Percentiles rank a stretch among this genome's conserved stretches.
phyloP scores from a whole-genome alignment of 2,113 vertebrate species.

The Orcinus orca region DNA sequence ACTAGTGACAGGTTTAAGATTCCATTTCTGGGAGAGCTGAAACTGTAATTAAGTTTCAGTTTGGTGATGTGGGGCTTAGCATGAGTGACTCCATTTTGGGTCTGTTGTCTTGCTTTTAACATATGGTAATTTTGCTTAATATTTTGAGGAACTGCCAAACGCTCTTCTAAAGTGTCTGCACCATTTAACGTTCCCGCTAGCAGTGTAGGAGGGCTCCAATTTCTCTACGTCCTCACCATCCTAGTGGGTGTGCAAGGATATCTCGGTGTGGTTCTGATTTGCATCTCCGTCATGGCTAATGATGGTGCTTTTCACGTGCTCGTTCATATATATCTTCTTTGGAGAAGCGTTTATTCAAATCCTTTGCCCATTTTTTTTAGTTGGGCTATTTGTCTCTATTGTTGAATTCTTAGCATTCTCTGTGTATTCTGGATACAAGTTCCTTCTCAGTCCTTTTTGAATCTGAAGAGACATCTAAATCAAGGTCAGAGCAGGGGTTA shows the following conservation, averaged over 20 bases:
- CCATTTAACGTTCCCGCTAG: background rate
- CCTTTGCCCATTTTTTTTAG: background rate
- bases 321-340: background rate
- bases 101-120: background rate
- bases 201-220: background rate
- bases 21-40: background rate
- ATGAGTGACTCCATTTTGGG: background rate
- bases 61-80: background rate
- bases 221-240: background rate
- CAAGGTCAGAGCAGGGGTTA: background rate
- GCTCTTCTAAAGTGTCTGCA: background rate
- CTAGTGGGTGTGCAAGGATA: too few species aligned
- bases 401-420: background rate
- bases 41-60: background rate
- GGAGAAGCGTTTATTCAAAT: background rate
- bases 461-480: background rate
- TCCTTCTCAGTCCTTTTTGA: background rate
- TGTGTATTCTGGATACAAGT: background rate
- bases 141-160: background rate
- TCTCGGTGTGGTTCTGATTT: background rate
- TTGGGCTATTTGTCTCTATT: background rate
- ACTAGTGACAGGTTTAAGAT: background rate
- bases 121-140: background rate
- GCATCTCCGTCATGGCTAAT: background rate
- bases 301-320: background rate